Conservation (phyloP, 2,113 vertebrate species). For the Pseudopodoces humilis region DNA sequence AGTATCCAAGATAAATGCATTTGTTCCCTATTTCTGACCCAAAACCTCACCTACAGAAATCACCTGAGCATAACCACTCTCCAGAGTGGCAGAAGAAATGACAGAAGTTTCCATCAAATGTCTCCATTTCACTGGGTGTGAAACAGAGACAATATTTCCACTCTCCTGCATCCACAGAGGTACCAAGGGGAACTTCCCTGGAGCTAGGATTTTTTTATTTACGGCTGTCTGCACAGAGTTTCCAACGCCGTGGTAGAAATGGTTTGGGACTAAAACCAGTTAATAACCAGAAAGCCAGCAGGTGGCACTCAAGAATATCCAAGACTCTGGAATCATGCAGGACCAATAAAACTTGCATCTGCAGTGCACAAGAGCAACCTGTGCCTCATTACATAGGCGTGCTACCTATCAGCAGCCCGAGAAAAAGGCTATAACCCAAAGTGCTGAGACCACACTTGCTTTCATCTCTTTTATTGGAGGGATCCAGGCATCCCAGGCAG, state of each 20-base stretch:
- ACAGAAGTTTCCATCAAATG: neutral
- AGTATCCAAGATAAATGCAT: neutral
- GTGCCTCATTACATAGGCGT: accelerated
- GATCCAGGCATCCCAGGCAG: neutral
- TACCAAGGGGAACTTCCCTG: neutral
- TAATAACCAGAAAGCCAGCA: neutral
- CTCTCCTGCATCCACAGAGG: neutral
- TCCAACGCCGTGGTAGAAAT: accelerated
- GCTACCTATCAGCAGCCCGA: neutral
- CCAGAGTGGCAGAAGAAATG: neutral
- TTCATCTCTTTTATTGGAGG: neutral
- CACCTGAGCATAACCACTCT: neutral
- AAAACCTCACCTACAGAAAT: neutral
- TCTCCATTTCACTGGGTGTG: neutral
- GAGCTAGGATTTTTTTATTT: neutral
- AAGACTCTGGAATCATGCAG: neutral
- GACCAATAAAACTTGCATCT: neutral
- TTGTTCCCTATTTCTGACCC: neutral
- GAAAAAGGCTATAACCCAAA: accelerated
- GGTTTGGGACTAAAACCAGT: neutral
- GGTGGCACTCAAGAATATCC: conserved; percentile 42
- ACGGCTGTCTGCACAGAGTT: neutral
- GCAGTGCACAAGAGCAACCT: neutral
- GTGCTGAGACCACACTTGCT: neutral
- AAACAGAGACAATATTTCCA: neutral